Percentiles rank a stretch among this genome's conserved stretches.
phyloP scores from a whole-genome alignment of 2,113 vertebrate species.

The Passer montanus region DNA sequence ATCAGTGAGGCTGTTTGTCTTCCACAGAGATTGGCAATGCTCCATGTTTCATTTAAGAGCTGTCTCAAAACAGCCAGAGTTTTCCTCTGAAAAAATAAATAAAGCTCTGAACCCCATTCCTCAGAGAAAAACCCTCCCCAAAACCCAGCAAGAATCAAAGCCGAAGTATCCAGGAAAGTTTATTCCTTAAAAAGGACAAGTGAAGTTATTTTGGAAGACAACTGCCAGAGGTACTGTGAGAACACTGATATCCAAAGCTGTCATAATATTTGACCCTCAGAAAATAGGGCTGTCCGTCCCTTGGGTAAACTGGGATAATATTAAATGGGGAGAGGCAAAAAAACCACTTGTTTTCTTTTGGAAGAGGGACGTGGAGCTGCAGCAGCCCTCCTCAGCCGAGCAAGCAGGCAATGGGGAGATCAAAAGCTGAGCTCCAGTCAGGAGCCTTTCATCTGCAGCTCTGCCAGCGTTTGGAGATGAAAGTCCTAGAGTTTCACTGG shows the following conservation, averaged over 20 bases:
- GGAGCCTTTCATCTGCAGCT: conserved; percentile 49
- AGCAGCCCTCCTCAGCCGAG: not conserved
- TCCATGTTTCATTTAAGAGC: not conserved
- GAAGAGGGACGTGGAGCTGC: not conserved
- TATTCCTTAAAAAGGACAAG: not conserved
- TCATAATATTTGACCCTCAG: conserved; percentile 45
- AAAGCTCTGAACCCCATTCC: not conserved
- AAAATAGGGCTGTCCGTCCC: not conserved
- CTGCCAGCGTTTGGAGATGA: conserved; percentile 28
- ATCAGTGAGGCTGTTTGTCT: not conserved
- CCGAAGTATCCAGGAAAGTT: not conserved
- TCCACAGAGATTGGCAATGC: not conserved
- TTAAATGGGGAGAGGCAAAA: not conserved
- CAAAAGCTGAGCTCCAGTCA: conserved; percentile 41
- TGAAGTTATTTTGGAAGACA: conserved; percentile 41
- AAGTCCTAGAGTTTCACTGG: conserved; percentile 45
- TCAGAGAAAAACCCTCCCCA: not conserved
- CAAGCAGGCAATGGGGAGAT: not conserved
- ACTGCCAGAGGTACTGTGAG: not conserved
- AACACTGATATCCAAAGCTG: conserved; percentile 32
- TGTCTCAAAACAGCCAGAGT: not conserved
- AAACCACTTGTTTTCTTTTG: conserved; percentile 40
- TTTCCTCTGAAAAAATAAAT: conserved; percentile 43
- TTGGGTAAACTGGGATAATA: not conserved
- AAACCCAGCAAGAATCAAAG: not conserved